These are phyloP conservation scores for Cyanistes caeruleus DNA, from an alignment of 2,113 vertebrate genomes.

Conservation along the genomic window DNA sequence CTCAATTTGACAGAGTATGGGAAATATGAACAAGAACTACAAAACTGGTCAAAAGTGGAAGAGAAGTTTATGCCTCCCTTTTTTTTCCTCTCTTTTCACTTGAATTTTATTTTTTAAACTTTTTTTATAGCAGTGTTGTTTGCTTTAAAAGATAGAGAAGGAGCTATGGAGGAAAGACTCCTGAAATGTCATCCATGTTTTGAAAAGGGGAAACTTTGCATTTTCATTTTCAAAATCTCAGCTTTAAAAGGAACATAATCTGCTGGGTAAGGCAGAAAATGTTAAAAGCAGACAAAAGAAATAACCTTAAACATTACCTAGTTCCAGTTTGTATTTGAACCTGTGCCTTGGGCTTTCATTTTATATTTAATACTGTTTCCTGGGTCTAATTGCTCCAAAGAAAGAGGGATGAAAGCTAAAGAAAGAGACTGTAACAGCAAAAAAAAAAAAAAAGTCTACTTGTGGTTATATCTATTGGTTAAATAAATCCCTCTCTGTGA, in stretches of 20 bases:
- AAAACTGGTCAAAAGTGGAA: neutral
- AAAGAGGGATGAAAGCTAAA: neutral
- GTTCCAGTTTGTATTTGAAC: constrained; percentile 19
- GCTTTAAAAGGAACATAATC: neutral
- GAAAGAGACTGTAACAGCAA: neutral
- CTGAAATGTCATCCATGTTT: constrained; percentile 27
- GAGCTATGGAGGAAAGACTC: neutral
- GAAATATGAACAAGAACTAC: neutral
- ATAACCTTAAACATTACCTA: constrained; percentile 4
- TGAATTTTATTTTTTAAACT: neutral
- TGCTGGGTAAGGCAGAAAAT: constrained; percentile 8
- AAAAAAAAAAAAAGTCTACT: neutral
- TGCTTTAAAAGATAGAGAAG: neutral
- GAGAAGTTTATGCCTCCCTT: neutral
- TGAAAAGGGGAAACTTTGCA: constrained; percentile 13
- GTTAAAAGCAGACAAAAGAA: constrained; percentile 46
- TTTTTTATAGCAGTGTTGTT: neutral
- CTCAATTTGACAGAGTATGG: neutral
- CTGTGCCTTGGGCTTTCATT: constrained; percentile 17
- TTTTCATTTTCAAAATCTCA: constrained; percentile 43
- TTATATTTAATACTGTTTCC: constrained; percentile 6
- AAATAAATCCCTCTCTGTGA: neutral
- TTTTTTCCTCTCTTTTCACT: neutral
- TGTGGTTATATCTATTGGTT: neutral
- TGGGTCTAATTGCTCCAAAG: constrained; percentile 28